Evolutionary conservation across 1,140 invertebrate genomes (phyloP).

Genomic region (Tetraneura akinire): DNA sequence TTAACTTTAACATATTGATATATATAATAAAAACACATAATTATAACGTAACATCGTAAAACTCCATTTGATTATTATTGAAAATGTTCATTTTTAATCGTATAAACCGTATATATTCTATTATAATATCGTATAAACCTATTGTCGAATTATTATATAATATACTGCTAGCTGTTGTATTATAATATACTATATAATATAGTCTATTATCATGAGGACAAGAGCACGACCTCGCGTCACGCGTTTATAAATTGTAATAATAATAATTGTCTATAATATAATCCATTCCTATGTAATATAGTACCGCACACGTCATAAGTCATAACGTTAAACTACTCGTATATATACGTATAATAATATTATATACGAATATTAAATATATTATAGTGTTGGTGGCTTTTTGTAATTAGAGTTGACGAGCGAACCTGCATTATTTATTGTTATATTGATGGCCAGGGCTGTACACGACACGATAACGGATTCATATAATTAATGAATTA

Average conservation of each 20-base stretch:
- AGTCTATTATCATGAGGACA: too few species aligned
- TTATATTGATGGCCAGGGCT: background rate
- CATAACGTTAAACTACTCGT: too few species aligned
- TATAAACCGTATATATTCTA: background rate
- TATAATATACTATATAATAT: too few species aligned
- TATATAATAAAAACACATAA: too few species aligned
- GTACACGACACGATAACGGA: background rate
- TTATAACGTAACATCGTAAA: background rate
- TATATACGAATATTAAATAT: too few species aligned
- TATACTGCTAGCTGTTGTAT: too few species aligned
- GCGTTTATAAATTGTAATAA: background rate
- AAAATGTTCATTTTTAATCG: slow-evolving; percentile 1
- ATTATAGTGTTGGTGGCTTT: slow-evolving; percentile 10
- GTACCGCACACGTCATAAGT: background rate
- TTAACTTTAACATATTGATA: too few species aligned
- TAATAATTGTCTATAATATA: background rate
- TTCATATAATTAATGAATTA: too few species aligned
- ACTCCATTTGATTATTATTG: background rate
- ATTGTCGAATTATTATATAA: too few species aligned
- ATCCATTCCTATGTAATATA: background rate
- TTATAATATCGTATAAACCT: background rate
- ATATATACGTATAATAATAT: too few species aligned
- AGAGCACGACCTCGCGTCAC: slow-evolving; percentile 21
- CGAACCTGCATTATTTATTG: background rate
- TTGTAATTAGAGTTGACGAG: slow-evolving; percentile 22